Evolutionary conservation across 2,888 invertebrate species (phyloP), one percentile per base, ranked within the genome.

Genomic region (Lysandra coridon): DNA sequence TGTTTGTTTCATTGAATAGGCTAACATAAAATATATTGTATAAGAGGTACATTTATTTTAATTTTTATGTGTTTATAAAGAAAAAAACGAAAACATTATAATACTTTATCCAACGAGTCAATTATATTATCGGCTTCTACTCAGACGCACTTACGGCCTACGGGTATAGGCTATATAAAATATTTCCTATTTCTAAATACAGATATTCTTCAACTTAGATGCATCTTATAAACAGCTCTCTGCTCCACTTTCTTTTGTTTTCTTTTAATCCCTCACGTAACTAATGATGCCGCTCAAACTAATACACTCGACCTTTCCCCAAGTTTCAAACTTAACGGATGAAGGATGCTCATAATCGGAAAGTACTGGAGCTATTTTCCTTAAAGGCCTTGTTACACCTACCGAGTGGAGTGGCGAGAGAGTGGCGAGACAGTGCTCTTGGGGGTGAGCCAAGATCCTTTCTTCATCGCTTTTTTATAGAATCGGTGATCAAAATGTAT

Each of bases 201-300:
- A 23, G 62, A 62, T 10, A 62, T 7, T 7, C 17, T 57, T 5
- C 12, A 60, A 23, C 10, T 62, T 62, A 62, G 6, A 6, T 23
- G n/a, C 23, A 64, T 64, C 30, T 30, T 64, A 10, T 30, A 10
- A 30, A 30, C 23, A 23, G 23, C 62, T 62, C 23, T 62, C 23
- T 4, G 2, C 62, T 57, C 10, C 30, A 30, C 64, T 69, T 37
- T 37, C 69, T 69, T 69, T 69, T 69, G 30, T 69, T 62, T 1
- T 30, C 30, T 4, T 37, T 69, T 33, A 69, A 69, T 37, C 33
- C 69, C 69, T 69, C 69, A 69, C 69, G 69, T 69, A 33, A 17
- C 69, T 69, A 14, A 69, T 69, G 69, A 69, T 69, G 33, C 69
- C 69, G 69, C 14, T 69, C 33, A 17, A 69, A 69, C 69, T 69